Evolutionary conservation across 2,797 vertebrate species (phyloP).

Genomic region (Trachurus trachurus): DNA sequence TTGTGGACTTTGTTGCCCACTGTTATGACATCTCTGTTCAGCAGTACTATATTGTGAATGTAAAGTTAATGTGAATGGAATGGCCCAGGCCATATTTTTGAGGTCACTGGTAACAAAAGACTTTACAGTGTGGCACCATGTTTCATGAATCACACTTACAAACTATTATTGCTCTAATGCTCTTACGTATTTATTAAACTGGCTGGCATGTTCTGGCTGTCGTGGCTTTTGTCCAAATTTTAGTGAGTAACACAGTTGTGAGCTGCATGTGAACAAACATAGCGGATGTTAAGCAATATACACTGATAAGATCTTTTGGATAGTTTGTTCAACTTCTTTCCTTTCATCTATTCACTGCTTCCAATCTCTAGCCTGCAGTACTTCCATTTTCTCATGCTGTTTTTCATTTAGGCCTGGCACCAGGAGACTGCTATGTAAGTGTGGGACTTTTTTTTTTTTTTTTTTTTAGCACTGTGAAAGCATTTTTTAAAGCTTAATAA

Average conservation of each 20-base stretch:
- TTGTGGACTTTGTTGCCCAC: constrained; percentile 28
- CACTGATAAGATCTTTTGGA: constrained; percentile 59
- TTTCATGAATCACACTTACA: constrained; percentile 18
- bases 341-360: constrained; percentile 62
- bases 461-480: constrained; percentile 20
- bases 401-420: constrained; percentile 52
- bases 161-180: not conserved
- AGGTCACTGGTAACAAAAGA: constrained; percentile 21
- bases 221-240: constrained; percentile 51
- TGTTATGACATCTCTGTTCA: constrained; percentile 12
- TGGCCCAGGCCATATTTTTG: constrained; percentile 13
- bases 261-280: constrained; percentile 36
- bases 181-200: constrained; percentile 11
- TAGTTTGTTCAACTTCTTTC: constrained; percentile 51
- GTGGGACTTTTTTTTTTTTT: constrained; percentile 43
- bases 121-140: constrained; percentile 7
- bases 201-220: not conserved
- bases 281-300: constrained; percentile 25
- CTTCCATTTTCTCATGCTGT: constrained; percentile 65
- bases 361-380: constrained; percentile 55
- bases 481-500: constrained; percentile 36
- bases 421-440: constrained; percentile 31
- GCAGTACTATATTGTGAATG: constrained; percentile 5
- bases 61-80: constrained; percentile 27
- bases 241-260: constrained; percentile 34